phyloP scores from a whole-genome alignment of 2,797 vertebrate genomes.

The Gallinago solitaria region DNA sequence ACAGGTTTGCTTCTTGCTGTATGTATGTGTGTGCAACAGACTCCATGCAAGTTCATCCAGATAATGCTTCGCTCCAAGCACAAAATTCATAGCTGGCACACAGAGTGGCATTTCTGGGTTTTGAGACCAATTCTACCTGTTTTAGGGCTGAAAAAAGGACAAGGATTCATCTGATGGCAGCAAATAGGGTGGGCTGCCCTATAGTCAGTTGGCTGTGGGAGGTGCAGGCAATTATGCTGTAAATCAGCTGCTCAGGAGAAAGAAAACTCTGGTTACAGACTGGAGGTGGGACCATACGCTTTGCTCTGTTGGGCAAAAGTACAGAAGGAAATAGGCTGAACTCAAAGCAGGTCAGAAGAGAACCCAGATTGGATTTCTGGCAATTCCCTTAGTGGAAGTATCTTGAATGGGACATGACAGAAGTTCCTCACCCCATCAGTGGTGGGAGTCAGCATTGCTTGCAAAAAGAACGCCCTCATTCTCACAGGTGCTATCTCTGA shows the following conservation, averaged over 20 bases:
- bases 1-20: background rate
- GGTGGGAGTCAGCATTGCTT: background rate
- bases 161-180: background rate
- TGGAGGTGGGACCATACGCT: accelerated
- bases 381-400: background rate
- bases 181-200: background rate
- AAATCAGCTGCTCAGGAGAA: background rate
- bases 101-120: background rate
- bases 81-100: background rate
- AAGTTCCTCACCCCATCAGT: background rate
- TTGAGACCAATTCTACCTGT: accelerated
- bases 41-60: background rate
- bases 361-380: background rate
- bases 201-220: background rate
- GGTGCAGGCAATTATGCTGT: background rate
- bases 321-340: background rate
- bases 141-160: background rate
- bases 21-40: accelerated
- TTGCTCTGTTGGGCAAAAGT: background rate
- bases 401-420: background rate
- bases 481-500: background rate
- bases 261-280: background rate
- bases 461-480: background rate
- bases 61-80: background rate
- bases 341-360: background rate